phyloP scores from a whole-genome alignment of 1,140 invertebrate genomes.

The Theocolax elegans region DNA sequence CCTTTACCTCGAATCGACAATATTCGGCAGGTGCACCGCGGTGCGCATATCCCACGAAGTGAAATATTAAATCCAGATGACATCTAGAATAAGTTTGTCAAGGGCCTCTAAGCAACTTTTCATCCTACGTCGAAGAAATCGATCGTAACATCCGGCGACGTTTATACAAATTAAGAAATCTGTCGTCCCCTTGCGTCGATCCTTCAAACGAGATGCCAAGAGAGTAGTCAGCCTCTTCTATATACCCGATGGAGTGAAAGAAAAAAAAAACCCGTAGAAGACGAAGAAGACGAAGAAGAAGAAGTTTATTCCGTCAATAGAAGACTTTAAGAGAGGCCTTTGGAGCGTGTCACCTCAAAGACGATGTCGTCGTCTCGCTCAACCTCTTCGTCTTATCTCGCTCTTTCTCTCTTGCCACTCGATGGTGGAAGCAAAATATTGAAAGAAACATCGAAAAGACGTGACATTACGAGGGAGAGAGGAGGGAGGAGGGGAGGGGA shows the following conservation, averaged over 20 bases:
- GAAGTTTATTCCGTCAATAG: conserved; percentile 3
- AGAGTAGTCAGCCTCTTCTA: no score
- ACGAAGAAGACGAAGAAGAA: not conserved
- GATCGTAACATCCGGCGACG: not conserved
- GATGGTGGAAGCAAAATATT: not conserved
- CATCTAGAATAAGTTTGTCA: no score
- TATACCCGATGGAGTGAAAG: no score
- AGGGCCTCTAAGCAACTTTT: no score
- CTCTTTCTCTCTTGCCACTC: not conserved
- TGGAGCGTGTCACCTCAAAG: not conserved
- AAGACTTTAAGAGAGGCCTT: not conserved
- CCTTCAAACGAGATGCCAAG: conserved; percentile 1
- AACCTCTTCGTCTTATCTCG: conserved; percentile 5
- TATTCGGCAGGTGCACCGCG: no score
- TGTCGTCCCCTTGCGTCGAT: not conserved
- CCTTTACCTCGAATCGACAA: no score
- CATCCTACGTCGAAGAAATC: no score
- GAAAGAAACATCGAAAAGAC: not conserved
- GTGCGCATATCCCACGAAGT: no score
- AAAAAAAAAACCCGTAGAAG: no score
- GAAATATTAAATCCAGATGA: no score
- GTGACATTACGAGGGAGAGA: no score
- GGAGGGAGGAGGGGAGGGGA: no score
- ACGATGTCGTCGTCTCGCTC: not conserved
- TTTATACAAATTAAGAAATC: conserved; percentile 13